Conservation (phyloP, 2,888 invertebrate species). For the Pachymerium ferrugineum region DNA sequence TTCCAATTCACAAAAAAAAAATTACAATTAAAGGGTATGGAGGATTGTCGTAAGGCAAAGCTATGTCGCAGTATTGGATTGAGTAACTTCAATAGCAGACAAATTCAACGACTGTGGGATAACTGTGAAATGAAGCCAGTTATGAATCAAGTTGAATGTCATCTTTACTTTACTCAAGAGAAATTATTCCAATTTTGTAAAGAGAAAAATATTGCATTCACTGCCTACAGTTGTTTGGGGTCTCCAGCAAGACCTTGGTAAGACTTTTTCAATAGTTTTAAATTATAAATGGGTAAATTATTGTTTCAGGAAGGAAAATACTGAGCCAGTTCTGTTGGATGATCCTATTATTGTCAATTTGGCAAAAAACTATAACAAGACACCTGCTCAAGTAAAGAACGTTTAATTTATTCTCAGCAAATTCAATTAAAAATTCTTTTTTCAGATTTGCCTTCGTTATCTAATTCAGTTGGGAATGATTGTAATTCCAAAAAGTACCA, state of each 20-base stretch:
- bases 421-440: background rate
- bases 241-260: conserved; percentile 23
- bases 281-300: too few relatives aligned
- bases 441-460: conserved; percentile 29
- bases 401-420: background rate
- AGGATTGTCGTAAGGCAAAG: conserved; percentile 62
- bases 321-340: conserved; percentile 54
- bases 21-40: conserved; percentile 57
- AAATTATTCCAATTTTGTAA: conserved; percentile 63
- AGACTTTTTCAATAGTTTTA: too few relatives aligned
- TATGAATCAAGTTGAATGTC: conserved; percentile 61
- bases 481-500: conserved; percentile 79
- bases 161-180: conserved; percentile 69
- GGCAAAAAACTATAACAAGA: conserved; percentile 62
- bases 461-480: conserved; percentile 63
- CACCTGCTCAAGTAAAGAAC: conserved; percentile 65
- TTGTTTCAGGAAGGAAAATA: conserved; percentile 30
- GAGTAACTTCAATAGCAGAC: conserved; percentile 73
- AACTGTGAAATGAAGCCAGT: conserved; percentile 50
- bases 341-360: conserved; percentile 60
- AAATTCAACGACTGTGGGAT: conserved; percentile 61
- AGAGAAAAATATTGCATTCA: conserved; percentile 53
- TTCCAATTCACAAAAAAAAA: too few relatives aligned
- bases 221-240: conserved; percentile 29
- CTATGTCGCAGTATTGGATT: conserved; percentile 73